These are phyloP conservation scores for Betta splendens DNA, from an alignment of 2,797 vertebrate species.

Conservation along the genomic window DNA sequence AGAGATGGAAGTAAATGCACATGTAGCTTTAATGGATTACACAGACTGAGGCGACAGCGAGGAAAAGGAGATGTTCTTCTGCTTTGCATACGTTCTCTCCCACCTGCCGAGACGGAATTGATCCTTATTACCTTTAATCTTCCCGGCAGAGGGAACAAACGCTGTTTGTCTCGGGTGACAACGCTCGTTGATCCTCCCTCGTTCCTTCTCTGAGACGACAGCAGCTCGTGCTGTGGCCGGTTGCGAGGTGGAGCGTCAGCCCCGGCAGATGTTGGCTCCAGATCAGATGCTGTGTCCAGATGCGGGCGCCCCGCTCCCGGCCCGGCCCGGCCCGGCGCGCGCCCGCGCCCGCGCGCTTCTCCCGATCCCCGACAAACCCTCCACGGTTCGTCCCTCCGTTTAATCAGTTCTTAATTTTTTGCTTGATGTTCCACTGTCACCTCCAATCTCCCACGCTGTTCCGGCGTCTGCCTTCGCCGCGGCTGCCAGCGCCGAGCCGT, in stretches of 20 bases:
- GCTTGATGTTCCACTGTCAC: constrained; percentile 44
- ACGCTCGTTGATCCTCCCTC: constrained; percentile 3
- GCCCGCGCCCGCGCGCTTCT: too few species aligned
- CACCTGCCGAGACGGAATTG: constrained; percentile 7
- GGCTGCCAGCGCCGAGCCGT: constrained; percentile 57
- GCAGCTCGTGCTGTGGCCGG: constrained; percentile 2
- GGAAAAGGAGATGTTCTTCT: constrained; percentile 15
- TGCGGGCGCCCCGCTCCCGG: too few species aligned
- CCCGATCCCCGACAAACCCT: too few species aligned
- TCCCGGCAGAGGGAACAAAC: constrained; percentile 1
- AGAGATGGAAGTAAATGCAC: constrained; percentile 37
- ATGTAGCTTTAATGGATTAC: constrained; percentile 32
- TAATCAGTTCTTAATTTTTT: constrained; percentile 42
- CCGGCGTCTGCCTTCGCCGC: constrained; percentile 64
- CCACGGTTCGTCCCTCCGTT: constrained; percentile 10
- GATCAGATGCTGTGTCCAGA: too few species aligned
- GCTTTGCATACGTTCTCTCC: constrained; percentile 16
- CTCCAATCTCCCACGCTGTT: constrained; percentile 57
- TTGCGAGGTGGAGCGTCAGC: constrained; percentile 5
- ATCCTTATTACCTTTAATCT: constrained; percentile 7
- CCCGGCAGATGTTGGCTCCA: too few species aligned
- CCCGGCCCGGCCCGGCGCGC: too few species aligned
- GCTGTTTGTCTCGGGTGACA: constrained; percentile 14
- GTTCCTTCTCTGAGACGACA: not conserved
- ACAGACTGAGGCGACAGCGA: constrained; percentile 22